These are phyloP conservation scores for Astyanax mexicanus DNA, from an alignment of 2,797 vertebrate species.

Conservation along the genomic window DNA sequence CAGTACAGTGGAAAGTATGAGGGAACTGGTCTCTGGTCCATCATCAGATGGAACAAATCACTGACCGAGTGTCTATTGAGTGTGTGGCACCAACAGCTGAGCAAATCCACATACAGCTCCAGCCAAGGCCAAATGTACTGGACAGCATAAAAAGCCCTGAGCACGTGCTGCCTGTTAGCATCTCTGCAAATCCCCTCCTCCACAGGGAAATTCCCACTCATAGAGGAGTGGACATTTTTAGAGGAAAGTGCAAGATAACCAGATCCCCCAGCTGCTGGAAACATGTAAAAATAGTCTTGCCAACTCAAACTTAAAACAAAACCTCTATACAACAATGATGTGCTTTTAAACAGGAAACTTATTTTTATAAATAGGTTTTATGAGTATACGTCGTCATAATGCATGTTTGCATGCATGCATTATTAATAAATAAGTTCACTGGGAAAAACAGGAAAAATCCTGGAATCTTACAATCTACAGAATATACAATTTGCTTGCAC, in stretches of 20 bases:
- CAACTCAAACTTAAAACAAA: too few relatives aligned
- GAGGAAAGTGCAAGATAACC: neutral
- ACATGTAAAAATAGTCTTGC: neutral
- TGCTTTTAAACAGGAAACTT: too few relatives aligned
- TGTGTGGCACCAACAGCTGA: neutral
- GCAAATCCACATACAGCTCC: neutral
- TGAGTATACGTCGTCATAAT: too few relatives aligned
- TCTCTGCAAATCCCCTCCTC: neutral
- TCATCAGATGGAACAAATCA: too few relatives aligned
- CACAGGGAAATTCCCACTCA: neutral
- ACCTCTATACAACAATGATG: too few relatives aligned
- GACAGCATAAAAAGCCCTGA: neutral
- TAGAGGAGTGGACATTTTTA: neutral
- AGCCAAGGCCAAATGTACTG: neutral
- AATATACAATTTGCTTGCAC: too few relatives aligned
- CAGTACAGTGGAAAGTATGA: neutral
- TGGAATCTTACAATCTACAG: too few relatives aligned
- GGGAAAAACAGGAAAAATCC: too few relatives aligned
- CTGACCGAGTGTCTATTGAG: neutral
- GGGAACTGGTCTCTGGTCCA: slow-evolving; percentile 48
- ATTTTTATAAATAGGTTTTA: too few relatives aligned
- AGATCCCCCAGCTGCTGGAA: slow-evolving; percentile 1
- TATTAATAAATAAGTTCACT: too few relatives aligned
- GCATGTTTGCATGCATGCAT: too few relatives aligned
- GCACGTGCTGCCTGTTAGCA: slow-evolving; percentile 7